Evolutionary conservation across 2,113 vertebrate species (phyloP).

Genomic region (Glaucidium brasilianum): DNA sequence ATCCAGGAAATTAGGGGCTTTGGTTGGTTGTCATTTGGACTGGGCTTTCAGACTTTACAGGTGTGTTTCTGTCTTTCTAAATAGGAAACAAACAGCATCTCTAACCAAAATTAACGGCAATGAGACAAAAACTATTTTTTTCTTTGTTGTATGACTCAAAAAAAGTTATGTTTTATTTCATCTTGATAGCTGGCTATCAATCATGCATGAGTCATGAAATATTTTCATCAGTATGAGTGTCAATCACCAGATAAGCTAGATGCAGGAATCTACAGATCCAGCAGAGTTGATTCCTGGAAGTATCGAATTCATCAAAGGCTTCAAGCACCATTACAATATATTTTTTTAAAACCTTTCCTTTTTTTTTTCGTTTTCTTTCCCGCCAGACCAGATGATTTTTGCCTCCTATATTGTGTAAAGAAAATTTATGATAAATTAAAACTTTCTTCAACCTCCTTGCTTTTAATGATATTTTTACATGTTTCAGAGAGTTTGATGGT

Average conservation of each 20-base stretch:
- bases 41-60: background rate
- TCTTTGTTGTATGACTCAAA: background rate
- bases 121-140: background rate
- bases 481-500: constrained; percentile 15
- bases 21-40: background rate
- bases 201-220: background rate
- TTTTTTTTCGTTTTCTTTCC: background rate
- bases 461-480: constrained; percentile 8
- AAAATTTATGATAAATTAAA: constrained; percentile 34
- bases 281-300: background rate
- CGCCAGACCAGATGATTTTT: background rate
- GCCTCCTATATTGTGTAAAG: background rate
- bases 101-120: constrained; percentile 5
- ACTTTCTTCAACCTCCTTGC: background rate
- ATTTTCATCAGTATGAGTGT: background rate
- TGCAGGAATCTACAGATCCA: background rate
- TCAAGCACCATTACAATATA: background rate
- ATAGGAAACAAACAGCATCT: background rate
- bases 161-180: background rate
- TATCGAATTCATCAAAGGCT: constrained; percentile 26
- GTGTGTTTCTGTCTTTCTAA: background rate
- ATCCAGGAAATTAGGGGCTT: background rate
- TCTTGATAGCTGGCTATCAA: background rate
- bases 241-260: constrained; percentile 17
- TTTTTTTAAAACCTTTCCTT: background rate